Evolutionary conservation across 1,140 invertebrate genomes (phyloP).

Genomic region (Wasmannia auropunctata): DNA sequence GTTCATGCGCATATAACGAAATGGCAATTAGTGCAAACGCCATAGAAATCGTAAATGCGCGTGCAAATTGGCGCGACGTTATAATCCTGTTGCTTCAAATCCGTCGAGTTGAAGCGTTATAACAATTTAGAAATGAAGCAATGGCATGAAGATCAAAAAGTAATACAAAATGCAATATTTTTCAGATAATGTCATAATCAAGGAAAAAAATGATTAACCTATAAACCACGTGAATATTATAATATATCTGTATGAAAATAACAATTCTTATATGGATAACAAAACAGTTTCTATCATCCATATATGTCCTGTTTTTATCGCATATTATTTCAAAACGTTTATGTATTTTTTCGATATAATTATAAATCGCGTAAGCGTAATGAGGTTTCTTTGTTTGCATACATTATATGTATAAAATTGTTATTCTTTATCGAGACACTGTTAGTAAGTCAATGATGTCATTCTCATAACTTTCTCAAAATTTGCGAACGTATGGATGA

Average conservation of each 20-base stretch:
- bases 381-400: constrained; percentile 28
- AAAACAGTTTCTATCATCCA: constrained; percentile 37
- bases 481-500: neutral
- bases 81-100: constrained; percentile 46
- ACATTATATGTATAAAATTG: constrained; percentile 57
- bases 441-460: neutral
- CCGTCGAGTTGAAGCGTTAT: constrained; percentile 15
- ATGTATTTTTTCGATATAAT: neutral
- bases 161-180: constrained; percentile 27
- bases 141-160: constrained; percentile 39
- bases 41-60: neutral
- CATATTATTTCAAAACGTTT: neutral
- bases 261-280: constrained; percentile 61
- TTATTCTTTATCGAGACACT: constrained; percentile 31
- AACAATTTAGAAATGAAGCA: constrained; percentile 15
- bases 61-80: constrained; percentile 30
- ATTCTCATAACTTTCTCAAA: neutral
- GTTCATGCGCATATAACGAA: neutral
- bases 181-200: constrained; percentile 51
- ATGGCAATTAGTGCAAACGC: neutral
- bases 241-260: neutral
- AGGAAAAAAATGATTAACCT: neutral
- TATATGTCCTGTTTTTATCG: neutral
- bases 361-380: constrained; percentile 26
- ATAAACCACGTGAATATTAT: neutral